Evolutionary conservation across 2,797 vertebrate genomes (phyloP).

Genomic region (Chaetophractus vellerosus): DNA sequence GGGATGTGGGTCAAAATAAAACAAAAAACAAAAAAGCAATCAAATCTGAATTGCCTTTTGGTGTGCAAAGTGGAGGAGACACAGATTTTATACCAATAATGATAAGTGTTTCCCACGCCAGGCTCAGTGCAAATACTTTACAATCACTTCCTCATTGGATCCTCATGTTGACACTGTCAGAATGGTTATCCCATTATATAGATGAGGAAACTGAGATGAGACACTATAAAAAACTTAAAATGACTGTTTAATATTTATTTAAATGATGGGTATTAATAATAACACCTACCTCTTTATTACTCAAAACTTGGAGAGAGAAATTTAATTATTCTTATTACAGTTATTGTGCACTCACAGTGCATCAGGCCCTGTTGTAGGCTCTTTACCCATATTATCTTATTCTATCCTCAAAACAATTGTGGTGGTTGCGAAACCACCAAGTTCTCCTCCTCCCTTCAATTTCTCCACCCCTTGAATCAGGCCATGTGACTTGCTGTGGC

Average conservation of each 20-base stretch:
- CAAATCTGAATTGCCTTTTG: not conserved
- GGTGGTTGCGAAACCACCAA: not conserved
- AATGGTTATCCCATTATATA: fast-evolving
- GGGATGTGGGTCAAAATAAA: constrained; percentile 58
- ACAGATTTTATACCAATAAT: fast-evolving
- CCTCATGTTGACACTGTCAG: fast-evolving
- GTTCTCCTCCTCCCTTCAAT: no score
- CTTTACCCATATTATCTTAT: fast-evolving
- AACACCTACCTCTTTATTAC: not conserved
- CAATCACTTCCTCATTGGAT: fast-evolving
- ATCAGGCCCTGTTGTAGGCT: fast-evolving
- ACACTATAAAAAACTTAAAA: not conserved
- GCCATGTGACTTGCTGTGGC: not conserved
- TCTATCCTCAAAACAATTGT: not conserved
- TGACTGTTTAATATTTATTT: not conserved
- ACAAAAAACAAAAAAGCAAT: not conserved
- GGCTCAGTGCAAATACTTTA: not conserved
- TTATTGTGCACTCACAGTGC: no score
- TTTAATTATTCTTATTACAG: no score
- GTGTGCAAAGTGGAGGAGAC: not conserved
- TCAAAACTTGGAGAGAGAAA: not conserved
- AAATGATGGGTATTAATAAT: not conserved
- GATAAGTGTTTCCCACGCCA: fast-evolving
- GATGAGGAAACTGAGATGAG: not conserved
- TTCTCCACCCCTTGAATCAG: not conserved